Evolutionary conservation across 2,888 invertebrate genomes (phyloP).

Genomic region (Tigriopus californicus): DNA sequence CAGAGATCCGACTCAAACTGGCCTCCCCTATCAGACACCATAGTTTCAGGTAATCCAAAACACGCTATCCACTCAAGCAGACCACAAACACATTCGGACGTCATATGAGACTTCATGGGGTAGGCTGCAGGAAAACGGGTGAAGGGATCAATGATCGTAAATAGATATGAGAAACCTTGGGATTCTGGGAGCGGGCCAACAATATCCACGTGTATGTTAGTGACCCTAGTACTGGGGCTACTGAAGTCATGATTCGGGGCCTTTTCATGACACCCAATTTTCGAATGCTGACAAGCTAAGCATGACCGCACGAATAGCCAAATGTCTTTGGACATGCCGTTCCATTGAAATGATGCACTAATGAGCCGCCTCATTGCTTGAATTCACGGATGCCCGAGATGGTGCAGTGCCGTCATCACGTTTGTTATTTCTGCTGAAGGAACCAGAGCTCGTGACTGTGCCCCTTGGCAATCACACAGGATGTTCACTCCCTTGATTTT

Average conservation of each 20-base stretch:
- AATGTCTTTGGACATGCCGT: neutral
- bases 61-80: neutral
- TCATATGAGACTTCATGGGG: neutral
- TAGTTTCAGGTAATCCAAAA: neutral
- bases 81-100: no score
- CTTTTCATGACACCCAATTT: neutral
- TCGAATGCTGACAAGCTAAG: neutral
- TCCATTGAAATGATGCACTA: neutral
- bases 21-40: neutral
- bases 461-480: no score
- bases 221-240: neutral
- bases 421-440: neutral
- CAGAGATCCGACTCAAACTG: neutral
- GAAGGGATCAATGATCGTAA: neutral
- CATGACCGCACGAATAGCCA: neutral
- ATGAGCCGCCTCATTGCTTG: neutral
- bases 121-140: conserved; percentile 3
- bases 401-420: neutral
- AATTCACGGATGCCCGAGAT: neutral
- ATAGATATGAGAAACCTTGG: neutral
- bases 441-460: no score
- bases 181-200: conserved; percentile 6
- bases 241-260: no score
- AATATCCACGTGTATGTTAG: neutral
- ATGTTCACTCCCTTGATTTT: no score